phyloP scores from a whole-genome alignment of 2,113 vertebrate genomes.

The Tylochromis polylepis region DNA sequence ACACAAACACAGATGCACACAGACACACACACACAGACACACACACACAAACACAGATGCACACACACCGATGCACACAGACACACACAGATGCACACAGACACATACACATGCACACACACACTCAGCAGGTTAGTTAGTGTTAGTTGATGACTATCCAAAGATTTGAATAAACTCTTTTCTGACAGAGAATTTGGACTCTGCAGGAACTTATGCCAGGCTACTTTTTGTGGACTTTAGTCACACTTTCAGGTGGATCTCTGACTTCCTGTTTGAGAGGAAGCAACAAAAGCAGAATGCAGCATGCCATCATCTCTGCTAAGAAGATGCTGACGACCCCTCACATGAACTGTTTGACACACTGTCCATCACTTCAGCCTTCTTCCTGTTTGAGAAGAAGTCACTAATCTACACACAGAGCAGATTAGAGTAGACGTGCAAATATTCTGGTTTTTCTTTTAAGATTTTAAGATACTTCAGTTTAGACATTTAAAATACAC shows the following conservation, averaged over 20 bases:
- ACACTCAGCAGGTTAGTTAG: background rate
- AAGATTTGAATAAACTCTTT: background rate
- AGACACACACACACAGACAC: background rate
- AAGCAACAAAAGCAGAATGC: background rate
- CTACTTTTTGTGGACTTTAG: background rate
- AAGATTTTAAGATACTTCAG: background rate
- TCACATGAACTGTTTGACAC: background rate
- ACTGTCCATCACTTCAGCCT: background rate
- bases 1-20: accelerated
- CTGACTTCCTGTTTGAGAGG: background rate
- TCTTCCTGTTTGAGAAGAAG: background rate
- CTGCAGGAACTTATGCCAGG: background rate
- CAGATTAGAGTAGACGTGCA: background rate
- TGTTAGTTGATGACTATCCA: background rate
- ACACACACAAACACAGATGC: too few species aligned
- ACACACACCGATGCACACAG: too few species aligned
- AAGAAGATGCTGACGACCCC: background rate
- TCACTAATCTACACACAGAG: background rate
- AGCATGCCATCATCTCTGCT: too few species aligned
- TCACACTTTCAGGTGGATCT: background rate
- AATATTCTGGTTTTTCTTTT: background rate
- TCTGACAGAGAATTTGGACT: background rate
- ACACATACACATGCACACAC: background rate
- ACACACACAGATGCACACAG: too few species aligned
- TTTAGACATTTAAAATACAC: background rate